Conservation (phyloP, 2,797 vertebrate genomes). For the Eulemur mongoz region DNA sequence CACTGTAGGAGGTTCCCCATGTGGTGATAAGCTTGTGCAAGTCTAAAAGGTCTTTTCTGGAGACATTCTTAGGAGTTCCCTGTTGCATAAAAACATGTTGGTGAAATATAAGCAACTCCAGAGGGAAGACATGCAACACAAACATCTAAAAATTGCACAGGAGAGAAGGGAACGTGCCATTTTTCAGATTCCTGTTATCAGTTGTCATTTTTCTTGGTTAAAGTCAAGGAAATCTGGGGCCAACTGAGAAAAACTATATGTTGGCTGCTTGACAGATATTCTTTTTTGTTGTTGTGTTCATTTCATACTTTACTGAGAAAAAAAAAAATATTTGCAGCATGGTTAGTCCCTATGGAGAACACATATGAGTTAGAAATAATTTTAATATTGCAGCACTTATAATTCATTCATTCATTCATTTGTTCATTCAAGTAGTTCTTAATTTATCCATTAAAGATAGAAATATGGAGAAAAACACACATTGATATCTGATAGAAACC, state of each 20-base stretch:
- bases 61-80: background rate
- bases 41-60: background rate
- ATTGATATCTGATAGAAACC: background rate
- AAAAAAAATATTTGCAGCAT: background rate
- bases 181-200: background rate
- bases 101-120: background rate
- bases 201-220: slow-evolving; percentile 48
- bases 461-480: background rate
- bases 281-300: background rate
- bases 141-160: background rate
- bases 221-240: background rate
- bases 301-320: background rate
- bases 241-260: background rate
- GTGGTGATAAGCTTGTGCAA: background rate
- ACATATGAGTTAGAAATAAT: background rate
- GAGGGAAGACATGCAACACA: background rate
- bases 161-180: background rate
- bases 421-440: background rate
- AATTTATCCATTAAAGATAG: background rate
- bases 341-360: background rate
- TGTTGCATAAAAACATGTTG: background rate
- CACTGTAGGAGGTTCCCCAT: background rate
- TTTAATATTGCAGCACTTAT: background rate
- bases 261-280: background rate
- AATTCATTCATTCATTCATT: background rate